Evolutionary conservation across 2,888 invertebrate species (phyloP), one percentile per base, ranked within the genome.

Genomic region (Willowsia nigromaculata): DNA sequence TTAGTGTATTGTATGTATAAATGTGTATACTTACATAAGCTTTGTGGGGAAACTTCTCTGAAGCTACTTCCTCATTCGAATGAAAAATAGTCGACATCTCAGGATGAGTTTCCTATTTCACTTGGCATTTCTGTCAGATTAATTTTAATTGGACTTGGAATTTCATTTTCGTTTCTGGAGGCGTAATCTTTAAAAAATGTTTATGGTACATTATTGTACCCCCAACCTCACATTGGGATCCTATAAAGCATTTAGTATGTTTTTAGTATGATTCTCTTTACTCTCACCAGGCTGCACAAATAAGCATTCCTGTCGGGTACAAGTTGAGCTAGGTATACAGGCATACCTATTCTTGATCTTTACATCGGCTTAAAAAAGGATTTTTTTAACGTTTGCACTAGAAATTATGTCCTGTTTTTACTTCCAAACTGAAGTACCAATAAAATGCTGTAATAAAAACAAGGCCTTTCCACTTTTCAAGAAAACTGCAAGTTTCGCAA

Each of bases 61-160:
- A 56, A 56, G 5, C 18, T 56, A 22, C 3, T 6, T 56, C n/a
- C n/a, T 30, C 0, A 15, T 62, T 13, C 62, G 27, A 30, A 15
- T 4, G n/a, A 62, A 30, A 13, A 62, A 62, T 56, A 30, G 30
- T 62, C 62, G n/a, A 30, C 62, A 62, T 71, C 18, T 43, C 71
- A 15, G 30, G 50, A 30, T 27, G 76, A 76, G 76, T 65, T 82
- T 62, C 81, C 62, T 82, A 59, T 43, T 82, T 62, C 65, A 56
- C 65, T 43, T 59, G 56, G 56, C 37, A 40, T 81, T 82, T 27
- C 82, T 62, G 81, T 82, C 84, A 84, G 68, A 84, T 84, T 71
- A 84, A 84, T 71, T 84, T 84, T 84, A 84, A 84, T 84, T 84
- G 68, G 68, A 71, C 47, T 56, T 84, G 53, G 25, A 80, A 59